Conservation (phyloP, 2,113 vertebrate species). For the Nerophis lumbriciformis region DNA sequence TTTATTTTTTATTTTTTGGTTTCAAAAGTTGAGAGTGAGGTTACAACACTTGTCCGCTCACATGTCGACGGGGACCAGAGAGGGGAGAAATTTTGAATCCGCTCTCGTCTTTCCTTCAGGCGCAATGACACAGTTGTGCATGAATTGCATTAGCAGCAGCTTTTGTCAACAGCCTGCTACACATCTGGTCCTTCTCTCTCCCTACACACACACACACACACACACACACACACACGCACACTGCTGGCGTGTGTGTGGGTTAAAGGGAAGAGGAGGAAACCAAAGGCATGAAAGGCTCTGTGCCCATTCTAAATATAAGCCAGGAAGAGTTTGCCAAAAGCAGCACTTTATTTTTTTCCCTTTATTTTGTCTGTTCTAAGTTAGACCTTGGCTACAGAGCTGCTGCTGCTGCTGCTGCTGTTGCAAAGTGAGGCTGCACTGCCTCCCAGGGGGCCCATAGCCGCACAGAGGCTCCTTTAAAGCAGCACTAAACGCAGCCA, state of each 20-base stretch:
- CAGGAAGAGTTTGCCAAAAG: conserved; percentile 69
- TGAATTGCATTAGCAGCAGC: conserved; percentile 53
- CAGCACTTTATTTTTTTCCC: conserved; percentile 53
- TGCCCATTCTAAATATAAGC: conserved; percentile 73
- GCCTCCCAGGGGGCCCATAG: conserved; percentile 55
- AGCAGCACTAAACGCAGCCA: conserved; percentile 13
- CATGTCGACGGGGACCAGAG: conserved; percentile 13
- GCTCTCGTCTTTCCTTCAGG: conserved; percentile 36
- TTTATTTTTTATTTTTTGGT: too few relatives aligned
- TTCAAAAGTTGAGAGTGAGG: conserved; percentile 29
- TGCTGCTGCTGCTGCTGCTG: conserved; percentile 46
- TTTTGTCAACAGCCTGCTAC: conserved; percentile 56
- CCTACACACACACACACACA: conserved; percentile 17
- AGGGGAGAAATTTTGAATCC: conserved; percentile 30
- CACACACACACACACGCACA: conserved; percentile 25
- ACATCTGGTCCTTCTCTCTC: conserved; percentile 66
- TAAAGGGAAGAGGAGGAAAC: conserved; percentile 65
- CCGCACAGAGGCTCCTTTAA: conserved; percentile 37
- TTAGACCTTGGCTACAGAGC: conserved; percentile 56
- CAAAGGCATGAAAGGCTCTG: conserved; percentile 66
- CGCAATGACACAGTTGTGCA: conserved; percentile 57
- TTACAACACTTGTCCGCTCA: conserved; percentile 24
- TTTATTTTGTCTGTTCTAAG: conserved; percentile 69
- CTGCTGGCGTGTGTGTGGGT: conserved; percentile 63
- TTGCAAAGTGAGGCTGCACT: conserved; percentile 50